Conservation (phyloP, 1,140 invertebrate genomes). For the Drosophila parvula region DNA sequence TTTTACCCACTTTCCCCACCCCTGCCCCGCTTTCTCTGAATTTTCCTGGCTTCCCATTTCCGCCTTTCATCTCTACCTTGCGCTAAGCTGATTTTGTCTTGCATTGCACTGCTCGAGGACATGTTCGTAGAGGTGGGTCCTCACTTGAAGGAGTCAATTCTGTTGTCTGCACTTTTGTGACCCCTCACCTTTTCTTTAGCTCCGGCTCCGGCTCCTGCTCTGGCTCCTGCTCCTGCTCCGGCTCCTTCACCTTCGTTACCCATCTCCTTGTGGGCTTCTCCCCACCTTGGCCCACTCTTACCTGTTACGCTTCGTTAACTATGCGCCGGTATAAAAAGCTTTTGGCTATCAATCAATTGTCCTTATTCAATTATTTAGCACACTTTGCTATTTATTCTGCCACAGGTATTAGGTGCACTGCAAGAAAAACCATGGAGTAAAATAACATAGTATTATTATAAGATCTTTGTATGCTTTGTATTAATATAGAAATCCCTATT, state of each 20-base stretch:
- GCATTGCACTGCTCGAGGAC: slow-evolving; percentile 47
- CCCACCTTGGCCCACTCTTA: slow-evolving; percentile 27
- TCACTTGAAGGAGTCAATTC: slow-evolving; percentile 45
- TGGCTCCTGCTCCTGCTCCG: neutral
- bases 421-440: neutral
- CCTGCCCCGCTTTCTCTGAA: neutral
- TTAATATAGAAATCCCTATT: neutral
- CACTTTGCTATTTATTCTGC: slow-evolving; percentile 48
- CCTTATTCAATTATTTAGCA: slow-evolving; percentile 66
- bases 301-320: slow-evolving; percentile 79
- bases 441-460: neutral
- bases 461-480: neutral
- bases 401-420: slow-evolving; percentile 1
- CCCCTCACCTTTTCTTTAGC: neutral
- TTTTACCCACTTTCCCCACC: neutral
- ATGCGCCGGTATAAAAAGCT: slow-evolving; percentile 73
- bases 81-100: slow-evolving; percentile 49
- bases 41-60: slow-evolving; percentile 21
- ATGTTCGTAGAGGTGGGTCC: slow-evolving; percentile 17
- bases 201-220: too few relatives aligned
- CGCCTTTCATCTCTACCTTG: slow-evolving; percentile 10
- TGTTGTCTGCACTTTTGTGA: slow-evolving; percentile 42
- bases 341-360: slow-evolving; percentile 78
- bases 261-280: neutral
- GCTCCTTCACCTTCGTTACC: neutral